Evolutionary conservation across 2,113 vertebrate genomes (phyloP), one percentile per base, ranked within the genome.

Genomic region (Poicephalus meyeri): DNA sequence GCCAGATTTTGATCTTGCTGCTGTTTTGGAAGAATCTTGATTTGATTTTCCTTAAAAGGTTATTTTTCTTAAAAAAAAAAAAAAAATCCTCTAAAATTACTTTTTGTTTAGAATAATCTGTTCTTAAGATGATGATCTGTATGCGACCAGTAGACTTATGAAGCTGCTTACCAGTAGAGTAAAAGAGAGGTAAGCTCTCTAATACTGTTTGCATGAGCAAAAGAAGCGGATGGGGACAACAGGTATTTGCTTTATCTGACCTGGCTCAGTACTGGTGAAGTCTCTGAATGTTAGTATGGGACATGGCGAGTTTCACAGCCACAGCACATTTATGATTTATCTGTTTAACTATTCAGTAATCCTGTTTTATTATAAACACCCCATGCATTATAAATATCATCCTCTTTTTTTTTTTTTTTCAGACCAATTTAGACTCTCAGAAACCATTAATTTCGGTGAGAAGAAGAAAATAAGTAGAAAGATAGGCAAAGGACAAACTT

Each of bases 271-370:
- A 41, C 63, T 53, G 49, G 31, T 15, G 41, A 77, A 66, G 5
- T 29, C 81, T 76, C 37, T 66, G 69, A 53, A 28, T 60, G 29
- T 47, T 44, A n/a, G 11, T 46, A 28, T 33, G 37, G 71, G 66
- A 90, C n/a, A 65, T 4, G 7, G 15, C 1, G 24, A 14, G 68
- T 39, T 33, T 68, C 87, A 78, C 20, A 74, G 61, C 69, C 58
- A 42, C 24, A 28, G 17, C 46, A 63, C 78, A 49, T 56, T 61
- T 79, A 49, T 78, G 58, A 87, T 81, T 90, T 58, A 61, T 80
- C 33, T 31, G 28, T 87, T 93, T 89, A 90, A 88, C 58, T 76
- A 78, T 89, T 95, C 70, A 65, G 15, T 82, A 81, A 74, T 85
- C 44, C 44, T n/a, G 4, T 77, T 81, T 73, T 80, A 58, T 73